Percentiles rank a stretch among this genome's conserved stretches.
Evolutionary conservation across 2,888 invertebrate species (phyloP).

Genomic region (Drosophila emarginata): DNA sequence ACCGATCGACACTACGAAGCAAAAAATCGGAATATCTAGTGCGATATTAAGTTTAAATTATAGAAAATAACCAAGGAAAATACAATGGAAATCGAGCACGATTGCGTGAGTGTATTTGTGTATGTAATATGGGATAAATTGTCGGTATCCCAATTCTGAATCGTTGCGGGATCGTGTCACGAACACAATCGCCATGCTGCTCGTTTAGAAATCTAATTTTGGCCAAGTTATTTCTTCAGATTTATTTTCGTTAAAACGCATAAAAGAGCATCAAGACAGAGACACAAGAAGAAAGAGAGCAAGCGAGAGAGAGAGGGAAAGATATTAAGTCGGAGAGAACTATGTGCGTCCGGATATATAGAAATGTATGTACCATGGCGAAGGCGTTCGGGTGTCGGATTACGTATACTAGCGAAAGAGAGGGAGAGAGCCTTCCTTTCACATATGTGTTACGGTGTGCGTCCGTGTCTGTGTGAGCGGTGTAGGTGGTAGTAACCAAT

Average conservation of each 20-base stretch:
- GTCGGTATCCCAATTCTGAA: slow-evolving; percentile 27
- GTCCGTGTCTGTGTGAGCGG: slow-evolving; percentile 36
- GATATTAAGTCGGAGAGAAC: not conserved
- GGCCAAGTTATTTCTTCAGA: slow-evolving; percentile 74
- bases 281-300: slow-evolving; percentile 3
- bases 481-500: slow-evolving; percentile 37
- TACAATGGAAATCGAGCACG: slow-evolving; percentile 38
- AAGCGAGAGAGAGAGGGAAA: not conserved
- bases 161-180: slow-evolving; percentile 23
- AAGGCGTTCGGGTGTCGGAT: slow-evolving; percentile 72
- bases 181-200: slow-evolving; percentile 3
- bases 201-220: slow-evolving; percentile 78
- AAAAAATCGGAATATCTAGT: slow-evolving; percentile 21
- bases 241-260: slow-evolving; percentile 69
- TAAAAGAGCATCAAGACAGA: slow-evolving; percentile 28
- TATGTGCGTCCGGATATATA: slow-evolving; percentile 21
- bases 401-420: slow-evolving; percentile 62
- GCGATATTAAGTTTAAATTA: slow-evolving; percentile 32
- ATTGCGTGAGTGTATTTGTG: slow-evolving; percentile 21
- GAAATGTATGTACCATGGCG: slow-evolving; percentile 23
- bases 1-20: slow-evolving; percentile 11
- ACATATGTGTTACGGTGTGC: too few relatives aligned
- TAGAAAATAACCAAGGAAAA: slow-evolving; percentile 41
- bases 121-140: slow-evolving; percentile 1
- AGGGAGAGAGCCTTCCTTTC: not conserved